phyloP scores from a whole-genome alignment of 2,797 vertebrate genomes.

The Chelidonichthys spinosus region DNA sequence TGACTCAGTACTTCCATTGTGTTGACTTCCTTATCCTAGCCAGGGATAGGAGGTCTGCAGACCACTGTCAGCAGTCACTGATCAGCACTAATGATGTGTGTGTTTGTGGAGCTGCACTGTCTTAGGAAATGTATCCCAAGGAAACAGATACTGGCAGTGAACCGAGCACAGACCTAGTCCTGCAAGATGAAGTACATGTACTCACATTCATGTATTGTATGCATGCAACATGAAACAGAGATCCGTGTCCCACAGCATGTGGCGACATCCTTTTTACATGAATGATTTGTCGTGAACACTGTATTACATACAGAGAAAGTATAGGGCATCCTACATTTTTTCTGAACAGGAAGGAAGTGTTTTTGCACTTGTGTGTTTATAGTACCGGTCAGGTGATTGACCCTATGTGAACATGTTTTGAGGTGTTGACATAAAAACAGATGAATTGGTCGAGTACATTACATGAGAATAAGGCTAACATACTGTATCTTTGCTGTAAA shows the following conservation, averaged over 20 bases:
- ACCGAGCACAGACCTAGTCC: not conserved
- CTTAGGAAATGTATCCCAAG: conserved; percentile 16
- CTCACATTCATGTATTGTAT: not conserved
- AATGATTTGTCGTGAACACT: not conserved
- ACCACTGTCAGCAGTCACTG: conserved; percentile 27
- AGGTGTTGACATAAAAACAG: not conserved
- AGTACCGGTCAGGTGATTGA: not conserved
- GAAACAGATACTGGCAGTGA: conserved; percentile 6
- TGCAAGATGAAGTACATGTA: not conserved
- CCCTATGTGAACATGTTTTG: not conserved
- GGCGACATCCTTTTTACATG: too few relatives aligned
- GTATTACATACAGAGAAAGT: not conserved
- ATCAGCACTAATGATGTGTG: conserved; percentile 23
- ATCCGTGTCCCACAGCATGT: too few relatives aligned
- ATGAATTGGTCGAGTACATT: not conserved
- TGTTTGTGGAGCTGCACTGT: conserved; percentile 18
- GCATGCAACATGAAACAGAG: not conserved
- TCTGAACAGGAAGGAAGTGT: not conserved
- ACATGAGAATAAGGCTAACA: not conserved
- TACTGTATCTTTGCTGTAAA: not conserved
- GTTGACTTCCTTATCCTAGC: conserved; percentile 52
- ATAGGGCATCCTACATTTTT: not conserved
- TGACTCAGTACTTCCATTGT: conserved; percentile 67
- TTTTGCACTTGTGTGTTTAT: not conserved
- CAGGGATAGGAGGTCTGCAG: conserved; percentile 20